phyloP scores from a whole-genome alignment of 1,140 invertebrate species.

The Micrasema longulum region DNA sequence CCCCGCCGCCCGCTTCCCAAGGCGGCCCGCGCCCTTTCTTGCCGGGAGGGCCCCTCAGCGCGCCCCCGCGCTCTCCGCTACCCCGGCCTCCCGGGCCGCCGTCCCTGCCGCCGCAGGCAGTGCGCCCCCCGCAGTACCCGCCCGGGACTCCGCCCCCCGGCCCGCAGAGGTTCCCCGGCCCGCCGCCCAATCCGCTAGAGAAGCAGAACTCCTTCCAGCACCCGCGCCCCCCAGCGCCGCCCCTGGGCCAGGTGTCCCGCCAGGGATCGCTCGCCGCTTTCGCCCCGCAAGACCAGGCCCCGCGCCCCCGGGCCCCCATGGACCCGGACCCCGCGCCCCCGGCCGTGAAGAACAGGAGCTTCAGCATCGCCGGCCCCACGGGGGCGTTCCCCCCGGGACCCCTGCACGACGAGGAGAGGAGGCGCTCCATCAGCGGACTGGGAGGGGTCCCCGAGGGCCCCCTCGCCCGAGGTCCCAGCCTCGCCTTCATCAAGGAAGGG shows the following conservation, averaged over 20 bases:
- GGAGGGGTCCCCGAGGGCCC: constrained; percentile 62
- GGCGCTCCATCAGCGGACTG: constrained; percentile 63
- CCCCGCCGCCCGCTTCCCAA: constrained; percentile 28
- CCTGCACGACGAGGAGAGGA: constrained; percentile 63
- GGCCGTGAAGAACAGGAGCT: constrained; percentile 64
- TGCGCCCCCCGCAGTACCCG: constrained; percentile 57
- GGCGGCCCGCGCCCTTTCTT: constrained; percentile 52
- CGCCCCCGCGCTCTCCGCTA: constrained; percentile 53
- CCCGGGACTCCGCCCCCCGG: constrained; percentile 57
- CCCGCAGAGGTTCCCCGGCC: constrained; percentile 47
- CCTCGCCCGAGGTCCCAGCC: constrained; percentile 58
- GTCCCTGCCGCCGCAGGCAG: constrained; percentile 58
- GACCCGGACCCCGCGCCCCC: constrained; percentile 51
- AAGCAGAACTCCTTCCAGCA: constrained; percentile 48
- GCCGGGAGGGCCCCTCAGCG: constrained; percentile 48
- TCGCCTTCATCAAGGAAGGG: constrained; percentile 66
- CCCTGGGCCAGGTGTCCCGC: constrained; percentile 58
- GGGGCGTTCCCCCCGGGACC: constrained; percentile 61
- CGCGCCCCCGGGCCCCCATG: constrained; percentile 33
- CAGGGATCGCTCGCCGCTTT: constrained; percentile 64
- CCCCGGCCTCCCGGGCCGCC: constrained; percentile 58
- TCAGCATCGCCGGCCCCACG: constrained; percentile 65
- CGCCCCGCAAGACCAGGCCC: constrained; percentile 20
- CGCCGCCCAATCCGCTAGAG: constrained; percentile 42
- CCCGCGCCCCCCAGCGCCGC: constrained; percentile 50